phyloP scores from a whole-genome alignment of 2,113 vertebrate genomes.

The Lagopus muta region DNA sequence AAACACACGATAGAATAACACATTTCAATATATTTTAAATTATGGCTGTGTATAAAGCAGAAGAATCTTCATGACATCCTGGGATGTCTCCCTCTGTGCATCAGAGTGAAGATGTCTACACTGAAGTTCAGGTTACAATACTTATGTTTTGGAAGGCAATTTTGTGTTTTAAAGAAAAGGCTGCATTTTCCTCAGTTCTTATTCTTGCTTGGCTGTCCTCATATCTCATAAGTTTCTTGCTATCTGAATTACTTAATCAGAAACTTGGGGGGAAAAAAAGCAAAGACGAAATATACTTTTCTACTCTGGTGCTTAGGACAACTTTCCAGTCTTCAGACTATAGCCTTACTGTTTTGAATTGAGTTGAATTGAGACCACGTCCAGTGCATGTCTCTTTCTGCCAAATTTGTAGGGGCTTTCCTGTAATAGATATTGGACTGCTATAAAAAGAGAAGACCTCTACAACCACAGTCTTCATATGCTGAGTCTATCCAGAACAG shows the following conservation, averaged over 20 bases:
- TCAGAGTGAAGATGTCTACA: neutral
- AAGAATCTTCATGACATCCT: neutral
- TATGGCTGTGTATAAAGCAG: neutral
- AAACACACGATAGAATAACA: neutral
- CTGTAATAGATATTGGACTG: neutral
- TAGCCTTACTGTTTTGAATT: neutral
- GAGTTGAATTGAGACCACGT: neutral
- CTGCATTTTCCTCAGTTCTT: neutral
- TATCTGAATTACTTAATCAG: neutral
- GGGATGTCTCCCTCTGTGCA: rapidly evolving
- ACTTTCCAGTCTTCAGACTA: neutral
- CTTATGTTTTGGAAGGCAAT: neutral
- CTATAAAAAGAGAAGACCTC: neutral
- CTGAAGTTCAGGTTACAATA: neutral
- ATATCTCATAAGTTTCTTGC: neutral
- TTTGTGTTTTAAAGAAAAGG: neutral
- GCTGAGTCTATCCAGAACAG: neutral
- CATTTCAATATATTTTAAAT: neutral
- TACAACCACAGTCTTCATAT: neutral
- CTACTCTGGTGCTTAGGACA: neutral
- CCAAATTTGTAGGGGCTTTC: neutral
- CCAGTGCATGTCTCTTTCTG: neutral
- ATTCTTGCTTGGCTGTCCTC: neutral
- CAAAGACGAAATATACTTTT: neutral
- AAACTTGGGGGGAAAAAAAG: too few species aligned